Base-by-base conservation (phyloP, 2,113 vertebrate species). In the Oreochromis aureus region DNA sequence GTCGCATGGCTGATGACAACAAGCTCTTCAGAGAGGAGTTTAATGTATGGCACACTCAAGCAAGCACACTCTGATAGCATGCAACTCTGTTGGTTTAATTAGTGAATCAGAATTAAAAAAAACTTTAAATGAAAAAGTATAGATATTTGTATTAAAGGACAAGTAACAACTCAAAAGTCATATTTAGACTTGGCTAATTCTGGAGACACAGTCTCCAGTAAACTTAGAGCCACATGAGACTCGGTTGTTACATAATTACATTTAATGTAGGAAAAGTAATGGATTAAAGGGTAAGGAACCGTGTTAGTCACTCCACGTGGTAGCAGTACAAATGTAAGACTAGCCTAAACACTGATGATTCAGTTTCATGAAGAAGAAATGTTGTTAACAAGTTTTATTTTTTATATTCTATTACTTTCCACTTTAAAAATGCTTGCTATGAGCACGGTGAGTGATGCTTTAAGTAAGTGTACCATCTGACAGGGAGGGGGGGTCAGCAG, bases 1-100 rank as follows among this genome's bases (percentile, higher is more conserved):
- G 98, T 15, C 97, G 98, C 87, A 99, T 98, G 98, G 99, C 99
- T 1, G 99, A 99, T 22, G 98, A 99, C 96, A 99, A 99, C 95
- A 99, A 99, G 89, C 98, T 99, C 89, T 99, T 99, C 93, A 96
- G 98, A 80, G 99, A 99, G 90, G 98, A 99, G 95, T 99, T 99
- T 93, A 99, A 99, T 4, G 98, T 99, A 97, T 32, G 95, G 24
- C 81, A 71, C 46, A 84, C 59, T 55, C 30, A 61, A 71, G 19
- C 87, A 63, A 81, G 55, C 85, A 87, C 6, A 11, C 15, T 69
- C 19, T 85, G 69, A 63, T 61, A 71, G 55, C 30, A 71, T 66
- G 19, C 66, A 32, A 4, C 73, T 78, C 51, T 61, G 30, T 19
- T 9, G 44, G 78, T 18, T 24, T 22, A 36, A 69, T 32, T 66